Evolutionary conservation across 2,113 vertebrate species (phyloP).

Genomic region (Oreocharis arfaki): DNA sequence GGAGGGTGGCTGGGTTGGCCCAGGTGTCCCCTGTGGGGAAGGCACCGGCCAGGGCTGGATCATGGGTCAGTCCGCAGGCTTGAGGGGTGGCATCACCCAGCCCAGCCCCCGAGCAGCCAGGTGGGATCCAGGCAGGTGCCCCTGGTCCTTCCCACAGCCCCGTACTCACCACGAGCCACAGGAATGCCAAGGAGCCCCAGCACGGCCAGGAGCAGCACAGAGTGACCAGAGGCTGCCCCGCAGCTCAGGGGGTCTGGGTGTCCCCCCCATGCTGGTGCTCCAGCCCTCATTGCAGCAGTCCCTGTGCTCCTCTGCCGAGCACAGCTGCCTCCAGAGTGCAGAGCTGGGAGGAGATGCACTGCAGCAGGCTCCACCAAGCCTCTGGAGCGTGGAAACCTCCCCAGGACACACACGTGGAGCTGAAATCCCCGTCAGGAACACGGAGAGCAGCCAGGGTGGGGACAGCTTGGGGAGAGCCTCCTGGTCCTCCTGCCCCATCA

Average conservation of each 20-base stretch:
- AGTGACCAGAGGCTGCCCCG: rapidly evolving
- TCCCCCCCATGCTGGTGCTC: neutral
- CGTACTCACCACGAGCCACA: neutral
- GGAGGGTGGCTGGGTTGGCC: rapidly evolving
- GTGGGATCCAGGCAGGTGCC: neutral
- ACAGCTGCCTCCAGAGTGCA: neutral
- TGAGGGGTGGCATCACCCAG: neutral
- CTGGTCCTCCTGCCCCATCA: neutral
- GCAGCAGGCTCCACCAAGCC: neutral
- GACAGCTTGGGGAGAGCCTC: neutral
- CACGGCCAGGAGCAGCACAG: neutral
- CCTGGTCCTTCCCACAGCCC: neutral
- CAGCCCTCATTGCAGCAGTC: neutral
- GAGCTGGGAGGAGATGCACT: neutral
- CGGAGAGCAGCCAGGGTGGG: neutral
- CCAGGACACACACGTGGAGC: neutral
- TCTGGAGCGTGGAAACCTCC: neutral
- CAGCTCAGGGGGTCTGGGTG: neutral
- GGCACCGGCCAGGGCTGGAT: neutral
- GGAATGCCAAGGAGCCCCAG: neutral
- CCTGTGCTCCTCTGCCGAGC: neutral
- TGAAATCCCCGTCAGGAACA: neutral
- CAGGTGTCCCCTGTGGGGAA: rapidly evolving
- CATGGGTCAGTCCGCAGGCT: rapidly evolving
- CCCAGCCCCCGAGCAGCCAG: neutral